Evolutionary conservation across 2,797 vertebrate species (phyloP), one percentile per base, ranked within the genome.

Genomic region (Oreochromis grahami): DNA sequence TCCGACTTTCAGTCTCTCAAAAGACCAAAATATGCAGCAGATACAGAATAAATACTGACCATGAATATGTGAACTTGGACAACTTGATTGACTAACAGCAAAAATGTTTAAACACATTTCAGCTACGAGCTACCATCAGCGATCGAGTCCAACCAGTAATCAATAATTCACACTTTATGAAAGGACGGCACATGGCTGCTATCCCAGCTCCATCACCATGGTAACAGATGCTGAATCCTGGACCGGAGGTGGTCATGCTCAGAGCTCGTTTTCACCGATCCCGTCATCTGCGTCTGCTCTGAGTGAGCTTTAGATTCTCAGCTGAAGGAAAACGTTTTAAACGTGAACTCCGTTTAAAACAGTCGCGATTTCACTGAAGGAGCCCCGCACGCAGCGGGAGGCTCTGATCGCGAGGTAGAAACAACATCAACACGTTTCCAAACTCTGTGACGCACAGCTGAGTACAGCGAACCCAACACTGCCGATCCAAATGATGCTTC

Each of bases 401-500:
- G 21, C 21, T 26, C 38, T 2, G 14, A 10, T 17, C 38, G 38
- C n/a, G 15, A 11, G 2, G 0, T 9, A 0, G 13, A 43, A 17
- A 17, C 24, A 0, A 3, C n/a, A 43, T 43, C n/a, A 0, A 0
- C 12, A 3, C 0, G 7, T 65, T 38, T 38, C 7, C 11, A 8
- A 5, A 21, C 60, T 65, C 0, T 21, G 38, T 26, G 38, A 45
- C 3, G 4, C 65, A 45, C 65, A 70, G 65, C 8, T 7, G 4
- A 45, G 21, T 10, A 2, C 65, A 45, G 38, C 3, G 0, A 43
- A 10, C 63, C n/a, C 6, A 1, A 26, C 63, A 10, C n/a, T 15
- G 38, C 63, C 24, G 34, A 38, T 21, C n/a, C n/a, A 24, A 6
- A 43, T 5, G 1, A 24, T 6, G 63, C 63, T 68, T 9, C 2